Evolutionary conservation across 1,140 invertebrate species (phyloP).

Genomic region (Metopolophium dirhodum): DNA sequence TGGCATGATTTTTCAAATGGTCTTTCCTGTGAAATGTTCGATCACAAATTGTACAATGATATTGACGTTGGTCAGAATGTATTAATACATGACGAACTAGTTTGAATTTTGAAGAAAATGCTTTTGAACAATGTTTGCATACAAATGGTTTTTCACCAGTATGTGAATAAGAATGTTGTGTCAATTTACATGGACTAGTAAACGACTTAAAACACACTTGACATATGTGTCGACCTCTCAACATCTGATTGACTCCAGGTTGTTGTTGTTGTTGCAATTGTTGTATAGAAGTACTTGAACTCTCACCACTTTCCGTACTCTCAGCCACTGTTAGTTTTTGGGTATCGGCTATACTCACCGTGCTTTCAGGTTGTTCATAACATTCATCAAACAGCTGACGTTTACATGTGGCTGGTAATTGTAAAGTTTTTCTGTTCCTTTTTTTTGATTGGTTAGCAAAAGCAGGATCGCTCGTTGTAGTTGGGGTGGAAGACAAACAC

Average conservation of each 20-base stretch:
- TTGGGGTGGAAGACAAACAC: conserved; percentile 58
- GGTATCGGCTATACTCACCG: neutral
- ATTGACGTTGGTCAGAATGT: conserved; percentile 73
- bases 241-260: conserved; percentile 11
- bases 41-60: conserved; percentile 72
- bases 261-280: neutral
- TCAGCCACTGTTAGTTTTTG: neutral
- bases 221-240: conserved; percentile 58
- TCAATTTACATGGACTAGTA: conserved; percentile 60
- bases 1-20: conserved; percentile 75
- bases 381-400: conserved; percentile 58
- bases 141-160: conserved; percentile 74
- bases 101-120: conserved; percentile 76
- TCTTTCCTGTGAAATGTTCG: conserved; percentile 77
- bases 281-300: neutral
- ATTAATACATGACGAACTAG: conserved; percentile 73
- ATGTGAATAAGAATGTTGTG: conserved; percentile 63
- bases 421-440: conserved; percentile 4
- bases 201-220: conserved; percentile 59
- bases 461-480: neutral
- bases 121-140: conserved; percentile 71
- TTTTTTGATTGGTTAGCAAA: conserved; percentile 51
- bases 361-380: neutral
- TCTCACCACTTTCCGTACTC: neutral
- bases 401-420: conserved; percentile 43